Percentiles rank a stretch among this genome's conserved stretches.
Conservation (phyloP, 2,113 vertebrate species). For the Nyctibius bracteatus region DNA sequence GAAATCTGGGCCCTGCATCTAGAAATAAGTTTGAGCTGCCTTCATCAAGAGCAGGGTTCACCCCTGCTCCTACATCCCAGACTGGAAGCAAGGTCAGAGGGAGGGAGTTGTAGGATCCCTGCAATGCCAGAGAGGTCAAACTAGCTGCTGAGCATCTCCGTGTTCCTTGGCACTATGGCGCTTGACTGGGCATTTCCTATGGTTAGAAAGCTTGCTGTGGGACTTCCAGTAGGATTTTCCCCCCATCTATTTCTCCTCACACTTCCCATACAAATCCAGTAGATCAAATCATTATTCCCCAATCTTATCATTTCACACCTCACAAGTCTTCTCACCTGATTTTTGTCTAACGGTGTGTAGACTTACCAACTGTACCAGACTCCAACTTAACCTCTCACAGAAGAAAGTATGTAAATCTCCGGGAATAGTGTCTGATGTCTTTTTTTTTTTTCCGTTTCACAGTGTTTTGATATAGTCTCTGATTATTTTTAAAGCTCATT, state of each 20-base stretch:
- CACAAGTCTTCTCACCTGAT: not conserved
- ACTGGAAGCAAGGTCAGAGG: not conserved
- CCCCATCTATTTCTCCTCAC: not conserved
- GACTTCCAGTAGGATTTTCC: not conserved
- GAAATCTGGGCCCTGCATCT: not conserved
- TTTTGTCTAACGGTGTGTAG: not conserved
- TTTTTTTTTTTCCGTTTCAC: not conserved
- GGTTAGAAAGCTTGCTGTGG: not conserved
- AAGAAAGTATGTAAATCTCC: not conserved
- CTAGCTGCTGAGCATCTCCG: not conserved
- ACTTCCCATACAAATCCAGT: not conserved
- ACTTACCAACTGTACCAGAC: too few relatives aligned
- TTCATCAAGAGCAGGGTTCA: not conserved
- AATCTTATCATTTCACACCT: not conserved
- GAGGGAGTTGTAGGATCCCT: not conserved
- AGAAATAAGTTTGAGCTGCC: not conserved
- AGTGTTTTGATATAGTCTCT: not conserved
- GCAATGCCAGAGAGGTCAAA: not conserved
- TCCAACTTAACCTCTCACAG: not conserved
- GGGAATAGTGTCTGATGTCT: not conserved
- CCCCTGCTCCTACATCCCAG: fast-evolving
- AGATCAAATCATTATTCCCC: not conserved
- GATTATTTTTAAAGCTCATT: not conserved
- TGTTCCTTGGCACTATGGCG: not conserved
- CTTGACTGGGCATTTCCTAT: not conserved